Evolutionary conservation across 2,797 vertebrate species (phyloP).

Genomic region (Schizopygopsis pylzovi): DNA sequence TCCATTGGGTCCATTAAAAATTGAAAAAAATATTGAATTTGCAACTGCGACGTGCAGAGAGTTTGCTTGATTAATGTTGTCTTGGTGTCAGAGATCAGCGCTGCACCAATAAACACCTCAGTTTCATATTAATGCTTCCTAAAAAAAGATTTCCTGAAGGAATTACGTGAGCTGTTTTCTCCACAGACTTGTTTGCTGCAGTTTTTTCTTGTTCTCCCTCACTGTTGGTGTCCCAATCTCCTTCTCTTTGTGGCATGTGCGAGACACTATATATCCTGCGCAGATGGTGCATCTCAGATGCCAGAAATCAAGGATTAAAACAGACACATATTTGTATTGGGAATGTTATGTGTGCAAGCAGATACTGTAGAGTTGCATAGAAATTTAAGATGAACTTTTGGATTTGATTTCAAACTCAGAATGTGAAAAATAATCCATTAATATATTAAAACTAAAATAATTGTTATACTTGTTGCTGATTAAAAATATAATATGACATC

Average conservation of each 20-base stretch:
- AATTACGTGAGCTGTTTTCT: not conserved
- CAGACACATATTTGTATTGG: conserved; percentile 8
- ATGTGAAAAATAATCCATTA: not conserved
- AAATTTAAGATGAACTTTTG: not conserved
- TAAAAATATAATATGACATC: not conserved
- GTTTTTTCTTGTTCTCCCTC: not conserved
- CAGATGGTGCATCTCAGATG: conserved; percentile 49
- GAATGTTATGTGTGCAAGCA: conserved; percentile 25
- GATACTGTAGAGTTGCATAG: conserved; percentile 20
- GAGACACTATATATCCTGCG: conserved; percentile 32
- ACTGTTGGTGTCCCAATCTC: not conserved
- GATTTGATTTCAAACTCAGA: conserved; percentile 21
- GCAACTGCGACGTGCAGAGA: not conserved
- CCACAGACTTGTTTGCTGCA: conserved; percentile 21
- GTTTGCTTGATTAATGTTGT: conserved; percentile 9
- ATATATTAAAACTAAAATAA: not conserved
- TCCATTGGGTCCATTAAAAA: conserved; percentile 49
- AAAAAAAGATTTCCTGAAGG: not conserved
- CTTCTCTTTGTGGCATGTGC: conserved; percentile 11
- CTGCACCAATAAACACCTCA: not conserved
- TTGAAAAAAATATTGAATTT: not conserved
- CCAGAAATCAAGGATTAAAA: conserved; percentile 33
- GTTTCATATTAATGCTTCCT: not conserved
- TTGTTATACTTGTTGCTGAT: not conserved
- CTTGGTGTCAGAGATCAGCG: not conserved